Evolutionary conservation across 1,140 invertebrate genomes (phyloP).

Genomic region (Danaus melanippus): DNA sequence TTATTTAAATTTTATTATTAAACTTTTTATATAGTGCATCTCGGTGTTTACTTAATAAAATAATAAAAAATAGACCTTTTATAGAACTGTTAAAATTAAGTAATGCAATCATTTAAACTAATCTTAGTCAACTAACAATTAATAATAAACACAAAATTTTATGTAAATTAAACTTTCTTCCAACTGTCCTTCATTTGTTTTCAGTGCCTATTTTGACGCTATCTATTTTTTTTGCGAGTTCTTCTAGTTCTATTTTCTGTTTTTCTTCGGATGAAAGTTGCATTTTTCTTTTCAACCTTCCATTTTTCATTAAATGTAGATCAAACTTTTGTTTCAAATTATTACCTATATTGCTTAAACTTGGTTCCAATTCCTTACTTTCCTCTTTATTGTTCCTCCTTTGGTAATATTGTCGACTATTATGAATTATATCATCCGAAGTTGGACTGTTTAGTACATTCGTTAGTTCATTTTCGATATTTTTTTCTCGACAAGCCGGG

Average conservation of each 20-base stretch:
- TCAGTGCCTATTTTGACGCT: slow-evolving; percentile 5
- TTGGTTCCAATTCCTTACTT: slow-evolving; percentile 6
- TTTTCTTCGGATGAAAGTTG: slow-evolving; percentile 12
- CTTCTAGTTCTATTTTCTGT: slow-evolving; percentile 13
- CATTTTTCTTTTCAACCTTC: slow-evolving; percentile 14
- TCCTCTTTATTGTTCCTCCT: neutral
- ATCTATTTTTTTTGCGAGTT: slow-evolving; percentile 14
- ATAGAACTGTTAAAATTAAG: too few species aligned
- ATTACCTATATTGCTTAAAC: slow-evolving; percentile 4
- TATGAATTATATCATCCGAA: slow-evolving; percentile 14
- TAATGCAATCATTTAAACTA: too few species aligned
- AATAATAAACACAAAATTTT: too few species aligned
- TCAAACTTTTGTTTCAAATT: neutral
- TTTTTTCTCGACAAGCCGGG: slow-evolving; percentile 19
- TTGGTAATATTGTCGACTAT: slow-evolving; percentile 17
- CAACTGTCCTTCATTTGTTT: neutral
- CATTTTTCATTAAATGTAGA: too few species aligned
- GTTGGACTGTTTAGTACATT: slow-evolving; percentile 1
- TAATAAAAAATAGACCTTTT: too few species aligned
- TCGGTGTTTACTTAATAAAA: too few species aligned
- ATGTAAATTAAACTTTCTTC: too few species aligned
- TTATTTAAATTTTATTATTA: too few species aligned
- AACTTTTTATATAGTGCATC: too few species aligned
- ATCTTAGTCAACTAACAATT: too few species aligned
- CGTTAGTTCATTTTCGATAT: slow-evolving; percentile 8